A percentile compares a stretch with the other conserved stretches of the same genome.
Conservation (phyloP, 2,797 vertebrate genomes). For the Limnodromus scolopaceus region DNA sequence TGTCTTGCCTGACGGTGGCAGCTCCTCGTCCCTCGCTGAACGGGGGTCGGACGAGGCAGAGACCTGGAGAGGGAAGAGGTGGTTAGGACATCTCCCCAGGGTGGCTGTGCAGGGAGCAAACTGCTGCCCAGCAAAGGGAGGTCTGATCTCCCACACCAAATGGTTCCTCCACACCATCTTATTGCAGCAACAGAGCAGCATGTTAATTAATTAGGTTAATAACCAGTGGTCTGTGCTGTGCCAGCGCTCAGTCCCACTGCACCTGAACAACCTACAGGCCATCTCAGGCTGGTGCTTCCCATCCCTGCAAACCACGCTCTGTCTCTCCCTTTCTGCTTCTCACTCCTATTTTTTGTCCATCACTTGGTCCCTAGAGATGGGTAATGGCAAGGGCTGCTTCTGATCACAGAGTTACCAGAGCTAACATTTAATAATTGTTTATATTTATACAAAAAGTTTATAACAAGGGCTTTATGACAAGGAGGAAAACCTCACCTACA, state of each 20-base stretch:
- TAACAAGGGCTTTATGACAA: background rate
- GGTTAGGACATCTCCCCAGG: background rate
- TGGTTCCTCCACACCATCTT: background rate
- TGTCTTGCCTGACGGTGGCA: conserved; percentile 72
- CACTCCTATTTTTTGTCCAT: background rate
- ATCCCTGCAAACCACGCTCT: rapidly evolving
- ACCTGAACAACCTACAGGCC: background rate
- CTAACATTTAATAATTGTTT: background rate
- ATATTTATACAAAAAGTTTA: background rate
- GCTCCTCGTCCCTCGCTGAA: background rate
- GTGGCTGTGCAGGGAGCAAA: background rate
- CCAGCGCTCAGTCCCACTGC: background rate
- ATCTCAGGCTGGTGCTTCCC: background rate
- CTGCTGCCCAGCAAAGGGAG: rapidly evolving
- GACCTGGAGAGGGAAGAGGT: conserved; percentile 67
- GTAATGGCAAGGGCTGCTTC: background rate
- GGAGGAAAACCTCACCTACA: background rate
- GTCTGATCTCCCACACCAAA: background rate
- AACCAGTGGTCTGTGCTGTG: background rate
- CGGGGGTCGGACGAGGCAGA: background rate
- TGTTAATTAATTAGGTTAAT: background rate
- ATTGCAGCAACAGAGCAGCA: background rate
- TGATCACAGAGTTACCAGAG: background rate
- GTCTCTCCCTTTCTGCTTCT: background rate
- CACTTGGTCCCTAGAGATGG: background rate